Conservation (phyloP, 2,888 invertebrate species). For the Synergus gifuensis region DNA sequence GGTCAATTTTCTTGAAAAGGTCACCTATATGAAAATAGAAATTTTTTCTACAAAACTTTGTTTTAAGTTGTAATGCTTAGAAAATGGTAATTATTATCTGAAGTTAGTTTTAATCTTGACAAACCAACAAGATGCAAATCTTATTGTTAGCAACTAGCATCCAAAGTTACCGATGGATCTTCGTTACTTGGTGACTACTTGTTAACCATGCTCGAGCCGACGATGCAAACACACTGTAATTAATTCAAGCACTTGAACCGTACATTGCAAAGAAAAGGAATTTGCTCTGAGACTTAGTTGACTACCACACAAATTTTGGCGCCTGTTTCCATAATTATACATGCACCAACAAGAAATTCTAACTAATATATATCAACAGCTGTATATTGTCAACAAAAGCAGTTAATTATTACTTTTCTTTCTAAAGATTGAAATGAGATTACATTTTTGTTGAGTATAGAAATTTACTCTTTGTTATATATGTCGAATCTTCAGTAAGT, state of each 20-base stretch:
- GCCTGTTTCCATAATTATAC: conserved; percentile 15
- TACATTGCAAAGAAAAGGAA: conserved; percentile 29
- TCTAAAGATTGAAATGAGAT: too few species aligned
- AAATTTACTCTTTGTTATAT: too few species aligned
- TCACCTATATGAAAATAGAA: too few species aligned
- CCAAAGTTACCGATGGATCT: neutral
- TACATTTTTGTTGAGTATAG: too few species aligned
- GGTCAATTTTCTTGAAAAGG: too few species aligned
- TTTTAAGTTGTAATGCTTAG: too few species aligned
- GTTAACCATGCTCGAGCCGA: conserved; percentile 1
- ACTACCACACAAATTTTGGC: conserved; percentile 3
- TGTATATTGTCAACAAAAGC: neutral
- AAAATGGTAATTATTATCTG: too few species aligned
- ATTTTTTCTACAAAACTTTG: too few species aligned
- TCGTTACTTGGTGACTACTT: conserved; percentile 10
- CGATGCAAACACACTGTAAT: conserved; percentile 28
- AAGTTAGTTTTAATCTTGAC: too few species aligned
- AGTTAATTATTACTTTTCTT: too few species aligned
- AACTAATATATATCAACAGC: too few species aligned
- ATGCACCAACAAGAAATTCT: neutral
- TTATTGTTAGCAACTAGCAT: neutral
- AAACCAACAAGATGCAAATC: neutral
- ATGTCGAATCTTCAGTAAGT: neutral
- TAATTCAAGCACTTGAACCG: conserved; percentile 15
- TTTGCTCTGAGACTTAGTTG: conserved; percentile 14